These are phyloP conservation scores for Drosophila ustulata DNA, from an alignment of 2,888 invertebrate species.

Conservation along the genomic window DNA sequence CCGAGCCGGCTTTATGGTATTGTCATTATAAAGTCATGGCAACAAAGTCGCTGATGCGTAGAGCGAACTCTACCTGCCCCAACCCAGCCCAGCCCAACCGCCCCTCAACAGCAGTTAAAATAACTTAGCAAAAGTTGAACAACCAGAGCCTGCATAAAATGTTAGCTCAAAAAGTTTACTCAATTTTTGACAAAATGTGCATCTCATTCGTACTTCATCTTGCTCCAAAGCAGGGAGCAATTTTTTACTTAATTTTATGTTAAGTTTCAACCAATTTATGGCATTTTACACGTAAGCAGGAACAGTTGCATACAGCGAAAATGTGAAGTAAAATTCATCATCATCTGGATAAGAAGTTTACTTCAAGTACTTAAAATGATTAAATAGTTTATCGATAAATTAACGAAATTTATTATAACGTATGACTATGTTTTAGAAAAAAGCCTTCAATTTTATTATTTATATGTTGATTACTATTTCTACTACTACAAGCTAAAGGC, in stretches of 20 bases:
- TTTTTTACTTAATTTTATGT: background rate
- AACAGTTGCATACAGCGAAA: background rate
- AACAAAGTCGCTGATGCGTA: slow-evolving; percentile 44
- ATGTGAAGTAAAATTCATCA: background rate
- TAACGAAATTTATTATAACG: too few relatives aligned
- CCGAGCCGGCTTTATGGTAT: slow-evolving; percentile 35
- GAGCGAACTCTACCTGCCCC: slow-evolving; percentile 3
- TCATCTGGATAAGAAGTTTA: too few relatives aligned
- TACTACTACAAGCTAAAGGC: too few relatives aligned
- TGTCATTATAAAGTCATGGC: slow-evolving; percentile 63
- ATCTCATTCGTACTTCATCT: background rate
- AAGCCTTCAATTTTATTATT: too few relatives aligned
- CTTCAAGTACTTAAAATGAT: too few relatives aligned
- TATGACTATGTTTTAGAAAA: too few relatives aligned
- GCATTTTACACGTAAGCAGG: background rate
- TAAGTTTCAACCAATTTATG: background rate
- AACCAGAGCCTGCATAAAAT: slow-evolving; percentile 20
- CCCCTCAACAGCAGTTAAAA: slow-evolving; percentile 29
- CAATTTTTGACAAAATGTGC: background rate
- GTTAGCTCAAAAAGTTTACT: slow-evolving; percentile 8
- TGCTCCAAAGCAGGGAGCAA: background rate
- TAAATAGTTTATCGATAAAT: too few relatives aligned
- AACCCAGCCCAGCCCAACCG: background rate
- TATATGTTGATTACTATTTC: too few relatives aligned
- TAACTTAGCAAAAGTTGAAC: slow-evolving; percentile 15